Evolutionary conservation across 2,888 invertebrate genomes (phyloP).

Genomic region (Uloborus plumipes): DNA sequence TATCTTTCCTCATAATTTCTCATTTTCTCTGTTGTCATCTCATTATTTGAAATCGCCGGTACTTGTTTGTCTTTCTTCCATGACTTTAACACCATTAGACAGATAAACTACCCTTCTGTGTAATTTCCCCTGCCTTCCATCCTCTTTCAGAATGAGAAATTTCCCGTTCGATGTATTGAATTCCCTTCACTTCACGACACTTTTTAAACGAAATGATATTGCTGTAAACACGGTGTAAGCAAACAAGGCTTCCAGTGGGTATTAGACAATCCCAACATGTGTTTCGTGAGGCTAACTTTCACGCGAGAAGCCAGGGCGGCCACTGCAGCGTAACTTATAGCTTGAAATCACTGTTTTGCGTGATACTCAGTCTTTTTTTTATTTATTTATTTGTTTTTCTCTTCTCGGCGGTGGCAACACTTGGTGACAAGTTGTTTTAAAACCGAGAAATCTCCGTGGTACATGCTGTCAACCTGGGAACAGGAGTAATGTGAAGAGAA

Average conservation of each 20-base stretch:
- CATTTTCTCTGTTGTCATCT: too few species aligned
- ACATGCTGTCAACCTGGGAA: conserved; percentile 6
- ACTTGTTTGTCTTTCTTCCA: too few species aligned
- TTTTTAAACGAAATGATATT: background rate
- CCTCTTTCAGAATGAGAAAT: background rate
- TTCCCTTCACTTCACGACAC: too few species aligned
- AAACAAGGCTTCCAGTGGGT: conserved; percentile 18
- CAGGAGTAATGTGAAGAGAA: background rate
- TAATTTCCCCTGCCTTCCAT: background rate
- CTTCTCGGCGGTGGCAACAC: background rate
- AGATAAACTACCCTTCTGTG: too few species aligned
- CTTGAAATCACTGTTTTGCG: conserved; percentile 52
- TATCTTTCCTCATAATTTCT: too few species aligned
- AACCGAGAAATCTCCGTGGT: conserved; percentile 13
- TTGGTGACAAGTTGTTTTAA: conserved; percentile 40
- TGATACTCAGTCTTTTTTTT: conserved; percentile 14
- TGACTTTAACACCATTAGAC: too few species aligned
- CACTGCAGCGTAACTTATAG: conserved; percentile 3
- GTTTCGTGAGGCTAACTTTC: conserved; percentile 11
- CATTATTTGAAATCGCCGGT: too few species aligned
- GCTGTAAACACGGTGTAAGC: conserved; percentile 8
- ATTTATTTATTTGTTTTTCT: background rate
- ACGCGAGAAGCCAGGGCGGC: conserved; percentile 30
- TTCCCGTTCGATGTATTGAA: background rate
- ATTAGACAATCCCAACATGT: conserved; percentile 19